Base-by-base conservation (phyloP, 2,888 invertebrate genomes). In the Stenurella melanura region DNA sequence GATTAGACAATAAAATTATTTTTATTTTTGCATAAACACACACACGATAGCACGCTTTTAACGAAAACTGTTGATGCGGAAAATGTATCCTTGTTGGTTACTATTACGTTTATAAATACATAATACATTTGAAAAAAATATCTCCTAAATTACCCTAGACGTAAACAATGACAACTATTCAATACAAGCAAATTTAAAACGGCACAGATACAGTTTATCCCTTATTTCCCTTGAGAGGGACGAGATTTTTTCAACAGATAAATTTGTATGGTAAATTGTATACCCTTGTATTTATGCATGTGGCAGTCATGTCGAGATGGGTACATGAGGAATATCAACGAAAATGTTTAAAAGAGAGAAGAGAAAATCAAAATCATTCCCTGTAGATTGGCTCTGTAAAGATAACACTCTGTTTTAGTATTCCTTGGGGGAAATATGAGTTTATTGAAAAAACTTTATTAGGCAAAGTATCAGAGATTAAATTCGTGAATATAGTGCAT, bases 271-370 rank as follows among this genome's bases (percentile, higher is more conserved):
- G 50, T 50, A 50, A 50, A 50, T 50, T 50, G 50, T 42, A 42
- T 12, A 42, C 42, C 42, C 42, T 42, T 42, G 42, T 42, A 42
- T 42, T 42, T 42, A 42, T 42, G 42, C 42, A 42, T 42, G 42
- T 12, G 42, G 42, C 42, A 42, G 42, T 42, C 42, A 42, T 50
- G 50, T 50, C 50, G n/a, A n/a, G 50, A 15, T 50, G 50, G n/a
- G 50, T 15, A 50, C 50, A 50, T 50, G 50, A 50, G 50, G 50
- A 50, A 50, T n/a, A 50, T 50, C n/a, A 50, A 50, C 50, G 50
- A 50, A 50, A 50, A 50, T 50, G 50, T 50, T n/a, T 50, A 50
- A 50, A 50, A 50, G 50, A 50, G 50, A 50, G 5, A 50, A 5
- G 50, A 15, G 50, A 50, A 50, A 15, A 50, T 50, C 50, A 50